phyloP scores from a whole-genome alignment of 2,888 invertebrate species.

The Rotaria magnacalcarata region DNA sequence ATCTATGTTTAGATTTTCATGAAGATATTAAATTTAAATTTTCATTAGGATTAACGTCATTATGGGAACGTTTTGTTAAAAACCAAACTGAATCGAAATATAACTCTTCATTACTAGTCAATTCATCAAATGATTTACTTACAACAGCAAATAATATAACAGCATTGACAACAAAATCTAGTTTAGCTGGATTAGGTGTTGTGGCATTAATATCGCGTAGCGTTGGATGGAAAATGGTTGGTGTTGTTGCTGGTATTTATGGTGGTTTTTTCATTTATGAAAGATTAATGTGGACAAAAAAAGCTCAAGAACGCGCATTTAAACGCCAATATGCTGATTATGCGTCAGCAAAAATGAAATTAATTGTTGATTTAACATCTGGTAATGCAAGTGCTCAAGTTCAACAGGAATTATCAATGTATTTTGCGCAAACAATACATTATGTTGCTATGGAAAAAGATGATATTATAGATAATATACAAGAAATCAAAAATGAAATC shows the following conservation, averaged over 20 bases:
- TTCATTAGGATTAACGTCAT: conserved; percentile 74
- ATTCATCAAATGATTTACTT: conserved; percentile 5
- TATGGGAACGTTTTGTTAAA: conserved; percentile 40
- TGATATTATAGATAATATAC: conserved; percentile 41
- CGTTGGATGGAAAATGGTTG: conserved; percentile 44
- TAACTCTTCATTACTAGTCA: background rate
- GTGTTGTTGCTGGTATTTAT: conserved; percentile 39
- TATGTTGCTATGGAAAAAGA: conserved; percentile 45
- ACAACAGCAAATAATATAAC: background rate
- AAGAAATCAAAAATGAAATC: conserved; percentile 34
- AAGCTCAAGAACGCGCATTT: conserved; percentile 86
- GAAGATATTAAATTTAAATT: conserved; percentile 92
- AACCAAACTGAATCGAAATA: background rate
- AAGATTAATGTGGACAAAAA: conserved; percentile 91
- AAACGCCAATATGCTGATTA: conserved; percentile 76
- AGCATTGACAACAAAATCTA: conserved; percentile 37
- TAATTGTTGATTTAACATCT: conserved; percentile 46
- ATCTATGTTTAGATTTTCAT: conserved; percentile 88
- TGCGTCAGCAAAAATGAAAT: conserved; percentile 42
- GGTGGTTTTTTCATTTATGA: conserved; percentile 89
- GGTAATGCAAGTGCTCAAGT: conserved; percentile 45
- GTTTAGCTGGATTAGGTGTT: conserved; percentile 35
- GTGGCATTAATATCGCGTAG: conserved; percentile 42
- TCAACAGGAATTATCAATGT: conserved; percentile 45
- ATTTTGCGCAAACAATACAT: conserved; percentile 42